Base-by-base conservation (phyloP, 2,888 invertebrate genomes). In the Phasia obesa region DNA sequence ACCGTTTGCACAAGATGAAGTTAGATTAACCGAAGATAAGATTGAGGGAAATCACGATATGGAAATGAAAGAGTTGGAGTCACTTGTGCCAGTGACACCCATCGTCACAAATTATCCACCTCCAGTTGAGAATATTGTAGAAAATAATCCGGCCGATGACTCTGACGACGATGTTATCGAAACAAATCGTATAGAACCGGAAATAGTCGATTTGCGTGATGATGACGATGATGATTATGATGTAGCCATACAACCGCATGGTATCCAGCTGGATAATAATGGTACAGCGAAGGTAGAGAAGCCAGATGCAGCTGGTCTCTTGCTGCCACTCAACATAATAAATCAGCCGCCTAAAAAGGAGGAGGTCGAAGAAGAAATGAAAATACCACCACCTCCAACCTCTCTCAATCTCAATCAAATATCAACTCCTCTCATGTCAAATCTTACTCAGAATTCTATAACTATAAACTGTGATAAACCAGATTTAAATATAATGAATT, bases 111-210 rank as follows among this genome's bases (percentile, higher is more conserved):
- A 49, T n/a, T 17, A 17, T 17, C 2, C 25, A 19, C 15, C 21
- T 27, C 4, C 25, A 38, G 19, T 49, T 13, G 59, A 70, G 31
- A 74, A 80, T 59, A 65, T 73, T 55, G n/a, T 35, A 23, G 82
- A 84, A 62, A 75, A 79, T 49, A 85, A 85, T 59, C 44, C 27
- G 38, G 53, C 53, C 3, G 89, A 92, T 70, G 92, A 93, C 4
- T 93, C 92, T 67, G 88, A 88, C 27, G 90, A 88, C 27, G 88
- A 90, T 85, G 88, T 89, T 1, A 87, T 88, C 7, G 88, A 88
- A 69, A 87, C 88, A 3, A 89, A 89, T 55, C 89, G 88, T 55
- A 86, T 87, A 38, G 90, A 90, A 75, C 89, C 88, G 0, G 90
- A 90, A 80, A 89, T 90, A 70, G 90, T 90, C 0, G 89, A 89